Evolutionary conservation across 1,140 invertebrate genomes (phyloP).

Genomic region (Ptiloglossa arizonensis): DNA sequence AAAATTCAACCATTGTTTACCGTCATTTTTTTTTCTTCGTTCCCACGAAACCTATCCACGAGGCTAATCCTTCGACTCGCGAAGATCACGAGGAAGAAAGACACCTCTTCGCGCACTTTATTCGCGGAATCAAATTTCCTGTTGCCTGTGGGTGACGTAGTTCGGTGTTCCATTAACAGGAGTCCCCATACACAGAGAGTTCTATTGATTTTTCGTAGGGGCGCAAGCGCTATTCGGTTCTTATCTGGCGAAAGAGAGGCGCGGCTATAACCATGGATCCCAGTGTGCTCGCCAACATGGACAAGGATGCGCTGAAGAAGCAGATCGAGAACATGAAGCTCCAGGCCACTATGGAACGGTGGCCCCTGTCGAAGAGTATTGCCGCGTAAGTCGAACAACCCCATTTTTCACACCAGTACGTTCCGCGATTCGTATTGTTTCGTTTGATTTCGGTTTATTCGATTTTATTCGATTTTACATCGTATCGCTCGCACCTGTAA

Average conservation of each 20-base stretch:
- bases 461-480: background rate
- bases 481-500: background rate
- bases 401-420: background rate
- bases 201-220: slow-evolving; percentile 79
- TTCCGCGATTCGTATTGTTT: background rate
- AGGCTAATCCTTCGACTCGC: background rate
- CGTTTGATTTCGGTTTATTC: background rate
- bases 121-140: slow-evolving; percentile 33
- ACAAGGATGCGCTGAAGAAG: slow-evolving; percentile 97
- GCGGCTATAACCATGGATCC: slow-evolving; percentile 88
- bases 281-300: slow-evolving; percentile 96
- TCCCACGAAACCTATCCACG: too few species aligned
- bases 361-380: slow-evolving; percentile 96
- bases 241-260: slow-evolving; percentile 75
- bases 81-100: background rate
- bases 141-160: slow-evolving; percentile 30
- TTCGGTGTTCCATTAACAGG: slow-evolving; percentile 47
- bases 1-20: too few species aligned
- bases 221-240: slow-evolving; percentile 78
- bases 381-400: slow-evolving; percentile 91
- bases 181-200: slow-evolving; percentile 34
- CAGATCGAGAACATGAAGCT: slow-evolving; percentile 98
- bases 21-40: too few species aligned
- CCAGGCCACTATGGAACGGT: slow-evolving; percentile 96
- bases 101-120: background rate